These are phyloP conservation scores for Glyptemys insculpta DNA, from an alignment of 2,797 vertebrate genomes.

Conservation along the genomic window DNA sequence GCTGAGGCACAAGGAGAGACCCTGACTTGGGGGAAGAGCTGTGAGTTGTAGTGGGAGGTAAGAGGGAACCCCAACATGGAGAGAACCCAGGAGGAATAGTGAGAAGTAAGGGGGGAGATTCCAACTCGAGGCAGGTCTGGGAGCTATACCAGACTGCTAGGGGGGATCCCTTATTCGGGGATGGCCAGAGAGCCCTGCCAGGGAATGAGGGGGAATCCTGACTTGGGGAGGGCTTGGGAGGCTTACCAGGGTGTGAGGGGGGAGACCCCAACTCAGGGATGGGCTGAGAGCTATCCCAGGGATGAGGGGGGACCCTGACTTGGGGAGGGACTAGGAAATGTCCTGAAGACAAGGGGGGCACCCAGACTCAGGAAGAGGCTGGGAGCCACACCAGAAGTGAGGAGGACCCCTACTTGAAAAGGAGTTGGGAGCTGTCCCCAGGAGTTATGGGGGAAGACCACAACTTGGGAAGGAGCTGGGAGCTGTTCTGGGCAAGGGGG, in stretches of 20 bases:
- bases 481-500: neutral
- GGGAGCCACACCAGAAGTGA: neutral
- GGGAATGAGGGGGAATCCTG: neutral
- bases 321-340: neutral
- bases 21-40: neutral
- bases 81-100: neutral
- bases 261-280: too few relatives aligned
- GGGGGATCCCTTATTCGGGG: neutral
- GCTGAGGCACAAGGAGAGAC: neutral
- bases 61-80: neutral
- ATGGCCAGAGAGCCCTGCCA: neutral
- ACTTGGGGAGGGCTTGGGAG: neutral
- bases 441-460: too few relatives aligned
- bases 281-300: neutral
- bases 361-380: neutral
- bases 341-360: neutral
- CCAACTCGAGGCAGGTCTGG: too few relatives aligned
- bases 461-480: neutral
- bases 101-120: neutral
- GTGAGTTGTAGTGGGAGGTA: neutral
- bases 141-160: too few relatives aligned
- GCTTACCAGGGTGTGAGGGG: neutral
- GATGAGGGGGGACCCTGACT: neutral
- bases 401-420: neutral
- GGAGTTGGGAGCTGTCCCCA: neutral